phyloP scores from a whole-genome alignment of 2,888 invertebrate genomes.

The Tetheella fluctuosa region DNA sequence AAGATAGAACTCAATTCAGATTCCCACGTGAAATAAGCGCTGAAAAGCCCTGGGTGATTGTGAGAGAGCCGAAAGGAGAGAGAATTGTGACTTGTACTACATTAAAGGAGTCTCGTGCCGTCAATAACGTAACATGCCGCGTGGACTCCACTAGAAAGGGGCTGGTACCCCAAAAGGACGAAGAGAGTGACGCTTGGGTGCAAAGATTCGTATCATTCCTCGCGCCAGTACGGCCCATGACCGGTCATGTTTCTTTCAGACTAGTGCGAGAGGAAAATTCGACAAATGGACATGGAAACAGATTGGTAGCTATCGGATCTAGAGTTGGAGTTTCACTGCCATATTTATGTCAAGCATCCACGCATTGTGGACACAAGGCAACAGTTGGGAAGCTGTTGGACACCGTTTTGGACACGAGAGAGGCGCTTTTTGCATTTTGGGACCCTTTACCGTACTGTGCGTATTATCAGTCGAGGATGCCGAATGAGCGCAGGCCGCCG shows the following conservation, averaged over 20 bases:
- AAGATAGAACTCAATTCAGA: conserved; percentile 85
- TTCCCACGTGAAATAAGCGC: conserved; percentile 89
- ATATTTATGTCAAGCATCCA: conserved; percentile 90
- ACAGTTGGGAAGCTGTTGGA: conserved; percentile 86
- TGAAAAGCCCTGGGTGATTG: conserved; percentile 90
- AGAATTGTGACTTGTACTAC: conserved; percentile 93
- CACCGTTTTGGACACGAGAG: conserved; percentile 89
- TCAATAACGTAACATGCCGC: conserved; percentile 92
- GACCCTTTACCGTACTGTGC: conserved; percentile 94
- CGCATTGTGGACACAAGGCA: conserved; percentile 86
- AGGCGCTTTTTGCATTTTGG: conserved; percentile 92
- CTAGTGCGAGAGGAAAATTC: conserved; percentile 86
- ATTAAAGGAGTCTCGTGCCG: conserved; percentile 89
- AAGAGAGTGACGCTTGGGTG: conserved; percentile 89
- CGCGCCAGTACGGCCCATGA: conserved; percentile 86
- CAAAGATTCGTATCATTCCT: conserved; percentile 87
- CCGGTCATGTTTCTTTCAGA: conserved; percentile 91
- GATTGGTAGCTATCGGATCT: conserved; percentile 83
- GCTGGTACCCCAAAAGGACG: conserved; percentile 87
- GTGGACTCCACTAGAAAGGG: conserved; percentile 87
- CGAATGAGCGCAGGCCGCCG: conserved; percentile 77
- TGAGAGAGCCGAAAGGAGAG: conserved; percentile 90
- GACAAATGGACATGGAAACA: conserved; percentile 67
- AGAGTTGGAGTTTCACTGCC: conserved; percentile 91
- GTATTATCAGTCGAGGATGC: conserved; percentile 92